Evolutionary conservation across 2,888 invertebrate genomes (phyloP).

Genomic region (Argynnis bischoffii): DNA sequence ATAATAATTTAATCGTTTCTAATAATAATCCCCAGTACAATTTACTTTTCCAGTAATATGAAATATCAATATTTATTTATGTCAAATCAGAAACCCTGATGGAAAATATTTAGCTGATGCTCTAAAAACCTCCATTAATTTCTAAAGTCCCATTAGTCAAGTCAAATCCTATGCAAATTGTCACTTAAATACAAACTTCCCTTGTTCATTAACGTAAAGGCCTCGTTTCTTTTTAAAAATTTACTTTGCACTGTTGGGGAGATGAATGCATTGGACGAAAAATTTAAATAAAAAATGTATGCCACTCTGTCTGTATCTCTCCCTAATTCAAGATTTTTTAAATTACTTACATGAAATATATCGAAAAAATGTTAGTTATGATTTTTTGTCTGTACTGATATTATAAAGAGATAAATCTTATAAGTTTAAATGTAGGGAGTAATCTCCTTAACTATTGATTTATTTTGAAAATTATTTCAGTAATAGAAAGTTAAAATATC

Average conservation of each 20-base stretch:
- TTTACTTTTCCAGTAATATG: too few relatives aligned
- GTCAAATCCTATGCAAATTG: conserved; percentile 65
- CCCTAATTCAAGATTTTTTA: conserved; percentile 4
- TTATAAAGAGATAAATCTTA: too few relatives aligned
- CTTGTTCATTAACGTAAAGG: conserved; percentile 56
- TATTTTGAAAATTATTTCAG: too few relatives aligned
- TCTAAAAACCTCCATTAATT: conserved; percentile 41
- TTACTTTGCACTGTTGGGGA: conserved; percentile 22
- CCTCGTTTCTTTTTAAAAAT: conserved; percentile 37
- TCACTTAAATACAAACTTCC: conserved; percentile 59
- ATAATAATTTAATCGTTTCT: too few relatives aligned
- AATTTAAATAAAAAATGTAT: conserved; percentile 32
- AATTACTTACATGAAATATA: not conserved
- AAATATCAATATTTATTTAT: too few relatives aligned
- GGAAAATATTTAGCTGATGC: not conserved
- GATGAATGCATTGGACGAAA: conserved; percentile 24
- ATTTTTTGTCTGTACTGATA: not conserved
- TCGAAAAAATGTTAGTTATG: conserved; percentile 1
- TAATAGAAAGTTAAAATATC: too few relatives aligned
- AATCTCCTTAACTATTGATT: too few relatives aligned
- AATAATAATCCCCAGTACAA: too few relatives aligned
- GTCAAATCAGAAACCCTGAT: too few relatives aligned
- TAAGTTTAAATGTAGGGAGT: too few relatives aligned
- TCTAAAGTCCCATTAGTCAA: conserved; percentile 61
- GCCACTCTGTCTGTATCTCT: conserved; percentile 17